Percentiles rank a stretch among this genome's conserved stretches.
Evolutionary conservation across 2,888 invertebrate genomes (phyloP).

Genomic region (Malthinus seriepunctatus): DNA sequence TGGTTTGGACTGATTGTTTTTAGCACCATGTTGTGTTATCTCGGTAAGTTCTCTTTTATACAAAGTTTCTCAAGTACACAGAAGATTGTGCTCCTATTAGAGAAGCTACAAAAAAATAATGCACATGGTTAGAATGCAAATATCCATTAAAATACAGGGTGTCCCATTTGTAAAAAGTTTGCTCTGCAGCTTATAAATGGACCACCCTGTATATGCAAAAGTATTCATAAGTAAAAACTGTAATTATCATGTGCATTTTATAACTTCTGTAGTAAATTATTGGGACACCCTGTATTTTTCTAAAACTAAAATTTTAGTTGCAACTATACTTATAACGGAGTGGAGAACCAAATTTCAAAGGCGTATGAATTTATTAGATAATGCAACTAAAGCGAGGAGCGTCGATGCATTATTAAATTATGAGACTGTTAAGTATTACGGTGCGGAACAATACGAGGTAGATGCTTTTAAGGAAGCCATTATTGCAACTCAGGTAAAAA

Average conservation of each 20-base stretch:
- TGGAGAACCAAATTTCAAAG: constrained; percentile 97
- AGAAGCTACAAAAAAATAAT: too few relatives aligned
- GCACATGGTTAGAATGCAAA: too few relatives aligned
- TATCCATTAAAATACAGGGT: too few relatives aligned
- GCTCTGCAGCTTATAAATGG: too few relatives aligned
- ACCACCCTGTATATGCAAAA: too few relatives aligned
- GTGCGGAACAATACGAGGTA: constrained; percentile 91
- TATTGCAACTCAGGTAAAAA: constrained; percentile 74
- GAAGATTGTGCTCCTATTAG: too few relatives aligned
- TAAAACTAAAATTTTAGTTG: constrained; percentile 60
- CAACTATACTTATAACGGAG: constrained; percentile 90
- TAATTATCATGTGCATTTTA: too few relatives aligned
- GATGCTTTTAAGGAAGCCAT: constrained; percentile 84
- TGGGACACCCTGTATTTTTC: not conserved
- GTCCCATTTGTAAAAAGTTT: too few relatives aligned
- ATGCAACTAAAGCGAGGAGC: constrained; percentile 86
- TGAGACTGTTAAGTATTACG: constrained; percentile 98
- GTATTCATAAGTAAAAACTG: too few relatives aligned
- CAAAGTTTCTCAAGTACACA: too few relatives aligned
- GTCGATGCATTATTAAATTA: constrained; percentile 97
- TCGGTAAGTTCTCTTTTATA: constrained; percentile 71
- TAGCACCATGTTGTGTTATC: constrained; percentile 88
- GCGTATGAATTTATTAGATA: constrained; percentile 93
- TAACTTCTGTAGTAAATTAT: too few relatives aligned
- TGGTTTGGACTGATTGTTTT: constrained; percentile 97